These are phyloP conservation scores for Octonoba sinensis DNA, from an alignment of 2,888 invertebrate species.

Conservation along the genomic window DNA sequence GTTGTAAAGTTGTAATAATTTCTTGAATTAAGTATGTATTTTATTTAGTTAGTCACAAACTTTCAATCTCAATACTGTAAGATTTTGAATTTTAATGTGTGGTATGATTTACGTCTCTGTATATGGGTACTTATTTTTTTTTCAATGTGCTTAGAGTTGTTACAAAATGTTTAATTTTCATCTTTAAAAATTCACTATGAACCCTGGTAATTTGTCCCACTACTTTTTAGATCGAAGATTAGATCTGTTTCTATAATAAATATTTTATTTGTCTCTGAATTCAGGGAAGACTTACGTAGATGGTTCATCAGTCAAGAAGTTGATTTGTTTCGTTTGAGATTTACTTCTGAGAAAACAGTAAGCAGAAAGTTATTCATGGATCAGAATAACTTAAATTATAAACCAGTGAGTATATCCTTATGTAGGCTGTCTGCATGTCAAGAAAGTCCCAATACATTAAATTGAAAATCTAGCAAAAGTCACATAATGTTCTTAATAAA, in stretches of 20 bases:
- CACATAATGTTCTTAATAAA: too few species aligned
- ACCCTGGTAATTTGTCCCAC: not conserved
- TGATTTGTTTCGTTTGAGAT: conserved; percentile 83
- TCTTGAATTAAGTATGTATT: too few species aligned
- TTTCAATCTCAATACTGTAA: too few species aligned
- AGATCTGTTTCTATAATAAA: not conserved
- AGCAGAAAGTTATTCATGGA: conserved; percentile 77
- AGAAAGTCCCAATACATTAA: not conserved
- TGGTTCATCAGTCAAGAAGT: conserved; percentile 93
- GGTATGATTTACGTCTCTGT: too few species aligned
- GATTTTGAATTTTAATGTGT: too few species aligned
- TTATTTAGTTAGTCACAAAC: too few species aligned
- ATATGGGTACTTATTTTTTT: too few species aligned
- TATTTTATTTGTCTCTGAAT: not conserved
- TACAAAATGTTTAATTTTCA: not conserved
- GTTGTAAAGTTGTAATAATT: too few species aligned
- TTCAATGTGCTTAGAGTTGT: not conserved
- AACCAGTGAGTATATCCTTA: conserved; percentile 71
- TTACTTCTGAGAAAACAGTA: conserved; percentile 67
- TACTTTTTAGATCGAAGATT: not conserved
- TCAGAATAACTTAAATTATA: conserved; percentile 76
- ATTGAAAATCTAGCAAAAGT: too few species aligned
- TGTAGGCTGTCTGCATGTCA: too few species aligned
- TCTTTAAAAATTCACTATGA: not conserved
- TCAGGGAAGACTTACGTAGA: conserved; percentile 82